A percentile compares a stretch with the other conserved stretches of the same genome.
phyloP scores from a whole-genome alignment of 2,797 vertebrate species.

The Zalophus californianus region DNA sequence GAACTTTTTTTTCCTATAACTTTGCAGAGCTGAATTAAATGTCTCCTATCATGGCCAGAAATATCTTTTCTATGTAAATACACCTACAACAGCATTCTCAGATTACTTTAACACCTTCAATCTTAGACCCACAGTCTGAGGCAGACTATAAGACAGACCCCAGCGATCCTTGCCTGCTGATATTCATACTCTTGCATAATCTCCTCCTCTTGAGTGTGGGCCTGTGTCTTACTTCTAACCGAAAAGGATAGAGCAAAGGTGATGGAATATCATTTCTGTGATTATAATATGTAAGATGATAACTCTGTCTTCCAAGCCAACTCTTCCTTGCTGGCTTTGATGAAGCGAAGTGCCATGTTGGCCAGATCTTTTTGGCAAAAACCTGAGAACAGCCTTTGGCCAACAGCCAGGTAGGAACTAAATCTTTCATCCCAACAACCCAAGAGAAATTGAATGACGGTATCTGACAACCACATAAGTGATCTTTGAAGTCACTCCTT shows the following conservation, averaged over 20 bases:
- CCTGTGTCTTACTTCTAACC: neutral
- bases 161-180: neutral
- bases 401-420: neutral
- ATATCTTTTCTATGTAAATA: neutral
- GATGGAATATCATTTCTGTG: neutral
- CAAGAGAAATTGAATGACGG: neutral
- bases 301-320: neutral
- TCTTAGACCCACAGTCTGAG: neutral
- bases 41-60: neutral
- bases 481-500: neutral
- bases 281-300: no score
- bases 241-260: neutral
- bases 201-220: neutral
- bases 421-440: neutral
- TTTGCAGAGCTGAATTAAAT: neutral
- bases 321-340: neutral
- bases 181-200: neutral
- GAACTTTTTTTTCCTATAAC: neutral
- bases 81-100: neutral
- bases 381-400: neutral
- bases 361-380: neutral
- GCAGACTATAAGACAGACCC: fast-evolving
- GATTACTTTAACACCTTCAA: neutral
- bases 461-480: neutral
- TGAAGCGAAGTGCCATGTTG: neutral